Evolutionary conservation across 2,113 vertebrate genomes (phyloP).

Genomic region (Callospermophilus lateralis): DNA sequence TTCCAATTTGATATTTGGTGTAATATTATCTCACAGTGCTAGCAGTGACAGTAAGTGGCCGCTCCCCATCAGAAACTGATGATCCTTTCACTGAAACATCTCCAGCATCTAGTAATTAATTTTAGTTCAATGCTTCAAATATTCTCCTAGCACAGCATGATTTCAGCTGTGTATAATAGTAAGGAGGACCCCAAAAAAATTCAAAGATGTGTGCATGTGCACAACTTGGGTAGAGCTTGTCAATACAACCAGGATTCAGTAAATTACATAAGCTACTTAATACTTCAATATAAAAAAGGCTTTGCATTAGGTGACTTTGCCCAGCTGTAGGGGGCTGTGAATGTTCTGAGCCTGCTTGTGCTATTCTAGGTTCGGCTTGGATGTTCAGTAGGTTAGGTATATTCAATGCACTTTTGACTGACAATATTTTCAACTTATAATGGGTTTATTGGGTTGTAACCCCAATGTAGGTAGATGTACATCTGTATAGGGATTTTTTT

Average conservation of each 20-base stretch:
- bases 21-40: background rate
- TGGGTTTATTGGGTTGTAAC: background rate
- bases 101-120: background rate
- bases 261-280: background rate
- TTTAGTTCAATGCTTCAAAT: background rate
- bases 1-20: background rate
- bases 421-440: background rate
- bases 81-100: background rate
- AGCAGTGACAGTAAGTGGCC: background rate
- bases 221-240: no score
- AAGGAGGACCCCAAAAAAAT: no score
- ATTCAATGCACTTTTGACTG: background rate
- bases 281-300: background rate
- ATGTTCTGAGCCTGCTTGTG: background rate
- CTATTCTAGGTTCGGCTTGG: background rate
- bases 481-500: background rate
- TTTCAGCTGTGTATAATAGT: background rate
- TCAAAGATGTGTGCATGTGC: no score
- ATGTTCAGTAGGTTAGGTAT: background rate
- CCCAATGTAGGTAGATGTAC: background rate
- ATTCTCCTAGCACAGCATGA: background rate
- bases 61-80: background rate
- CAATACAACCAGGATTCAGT: background rate
- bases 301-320: background rate
- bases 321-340: background rate